Conservation (phyloP, 2,797 vertebrate genomes). For the Sphenopsis melanotis region DNA sequence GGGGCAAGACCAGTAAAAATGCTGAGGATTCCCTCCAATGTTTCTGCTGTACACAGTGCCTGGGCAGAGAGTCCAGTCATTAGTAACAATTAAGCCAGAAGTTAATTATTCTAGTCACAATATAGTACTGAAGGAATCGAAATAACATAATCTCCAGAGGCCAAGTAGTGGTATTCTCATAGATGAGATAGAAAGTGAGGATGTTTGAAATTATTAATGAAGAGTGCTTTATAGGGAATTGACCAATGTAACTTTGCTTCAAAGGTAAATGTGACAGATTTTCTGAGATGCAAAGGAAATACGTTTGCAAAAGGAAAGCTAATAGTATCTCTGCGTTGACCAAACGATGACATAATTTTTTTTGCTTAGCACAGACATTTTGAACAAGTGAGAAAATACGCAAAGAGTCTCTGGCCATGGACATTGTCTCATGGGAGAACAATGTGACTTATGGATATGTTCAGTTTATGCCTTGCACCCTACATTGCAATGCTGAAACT, state of each 20-base stretch:
- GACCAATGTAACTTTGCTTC: not conserved
- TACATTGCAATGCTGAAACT: not conserved
- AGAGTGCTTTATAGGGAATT: not conserved
- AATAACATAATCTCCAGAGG: not conserved
- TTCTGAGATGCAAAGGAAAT: not conserved
- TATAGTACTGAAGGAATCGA: not conserved
- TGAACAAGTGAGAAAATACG: not conserved
- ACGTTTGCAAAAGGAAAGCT: not conserved
- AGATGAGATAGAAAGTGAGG: not conserved
- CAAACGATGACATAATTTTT: not conserved
- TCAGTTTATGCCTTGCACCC: not conserved
- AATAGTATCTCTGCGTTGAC: not conserved
- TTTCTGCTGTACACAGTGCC: not conserved
- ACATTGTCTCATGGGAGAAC: not conserved
- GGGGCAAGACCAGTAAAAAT: not conserved
- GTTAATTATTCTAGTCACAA: not conserved
- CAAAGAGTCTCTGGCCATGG: not conserved
- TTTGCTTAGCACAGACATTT: not conserved
- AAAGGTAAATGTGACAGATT: not conserved
- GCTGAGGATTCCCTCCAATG: not conserved
- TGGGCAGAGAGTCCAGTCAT: not conserved
- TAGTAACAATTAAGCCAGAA: not conserved
- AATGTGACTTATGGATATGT: not conserved
- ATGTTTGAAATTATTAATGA: not conserved
- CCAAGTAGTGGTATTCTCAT: not conserved